phyloP scores from a whole-genome alignment of 2,113 vertebrate genomes.

The Vireo altiloquus region DNA sequence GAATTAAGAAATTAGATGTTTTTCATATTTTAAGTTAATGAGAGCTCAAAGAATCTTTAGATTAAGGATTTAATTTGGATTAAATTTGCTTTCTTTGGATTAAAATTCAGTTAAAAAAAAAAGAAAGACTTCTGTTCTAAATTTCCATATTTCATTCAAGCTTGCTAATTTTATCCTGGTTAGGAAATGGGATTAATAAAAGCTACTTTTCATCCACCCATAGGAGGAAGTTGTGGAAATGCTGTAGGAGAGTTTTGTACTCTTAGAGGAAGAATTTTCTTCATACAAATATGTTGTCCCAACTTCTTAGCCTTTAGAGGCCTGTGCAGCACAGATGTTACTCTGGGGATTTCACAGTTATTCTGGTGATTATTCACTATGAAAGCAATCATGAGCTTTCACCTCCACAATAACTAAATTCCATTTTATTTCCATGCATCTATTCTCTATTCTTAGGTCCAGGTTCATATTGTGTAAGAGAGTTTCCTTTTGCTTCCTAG shows the following conservation, averaged over 20 bases:
- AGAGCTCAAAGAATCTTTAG: background rate
- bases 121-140: constrained; percentile 2
- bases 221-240: constrained; percentile 44
- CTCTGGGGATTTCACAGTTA: constrained; percentile 4
- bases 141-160: constrained; percentile 28
- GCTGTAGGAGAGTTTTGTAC: constrained; percentile 31
- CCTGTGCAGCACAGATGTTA: background rate
- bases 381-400: background rate
- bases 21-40: background rate
- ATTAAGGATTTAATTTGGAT: too few relatives aligned
- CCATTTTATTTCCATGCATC: background rate
- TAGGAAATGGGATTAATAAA: constrained; percentile 53
- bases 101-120: background rate
- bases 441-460: background rate
- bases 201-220: constrained; percentile 51
- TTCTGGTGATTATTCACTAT: background rate
- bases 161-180: constrained; percentile 32
- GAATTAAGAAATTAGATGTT: background rate
- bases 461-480: background rate
- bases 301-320: background rate
- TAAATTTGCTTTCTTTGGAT: background rate
- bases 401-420: background rate
- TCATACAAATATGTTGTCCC: background rate
- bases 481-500: background rate
- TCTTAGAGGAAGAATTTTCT: constrained; percentile 11